Percentiles rank a stretch among this genome's conserved stretches.
Conservation (phyloP, 2,888 invertebrate species). For the Drosophila emarginata region DNA sequence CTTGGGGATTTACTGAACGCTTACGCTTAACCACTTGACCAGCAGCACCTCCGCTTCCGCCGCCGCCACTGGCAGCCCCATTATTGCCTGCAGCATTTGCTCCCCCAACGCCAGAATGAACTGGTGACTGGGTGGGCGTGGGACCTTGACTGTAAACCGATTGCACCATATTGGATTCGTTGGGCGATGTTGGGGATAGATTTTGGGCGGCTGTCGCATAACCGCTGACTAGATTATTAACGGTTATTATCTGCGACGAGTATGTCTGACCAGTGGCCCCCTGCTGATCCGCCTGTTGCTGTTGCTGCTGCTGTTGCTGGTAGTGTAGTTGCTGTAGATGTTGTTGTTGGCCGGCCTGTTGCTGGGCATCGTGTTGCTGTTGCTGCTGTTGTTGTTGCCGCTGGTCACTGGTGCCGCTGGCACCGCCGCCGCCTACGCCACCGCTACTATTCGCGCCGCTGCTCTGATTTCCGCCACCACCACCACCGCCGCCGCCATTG, state of each 20-base stretch:
- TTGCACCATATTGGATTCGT: conserved; percentile 84
- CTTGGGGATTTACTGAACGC: conserved; percentile 90
- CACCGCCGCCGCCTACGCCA: conserved; percentile 53
- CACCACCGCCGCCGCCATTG: conserved; percentile 80
- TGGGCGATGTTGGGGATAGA: conserved; percentile 84
- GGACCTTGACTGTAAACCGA: conserved; percentile 83
- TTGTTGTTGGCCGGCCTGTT: conserved; percentile 74
- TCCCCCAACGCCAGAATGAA: conserved; percentile 79
- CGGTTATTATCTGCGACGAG: conserved; percentile 82
- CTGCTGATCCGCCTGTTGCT: conserved; percentile 71
- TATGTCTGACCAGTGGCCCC: conserved; percentile 78
- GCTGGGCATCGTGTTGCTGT: conserved; percentile 70
- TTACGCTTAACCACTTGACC: conserved; percentile 85
- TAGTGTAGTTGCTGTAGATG: conserved; percentile 71
- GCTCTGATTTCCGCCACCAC: conserved; percentile 79
- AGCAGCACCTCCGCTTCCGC: conserved; percentile 44
- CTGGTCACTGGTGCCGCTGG: conserved; percentile 63
- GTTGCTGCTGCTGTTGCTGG: conserved; percentile 71
- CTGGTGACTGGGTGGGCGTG: conserved; percentile 82
- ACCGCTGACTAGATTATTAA: conserved; percentile 83
- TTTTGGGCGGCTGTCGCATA: conserved; percentile 83
- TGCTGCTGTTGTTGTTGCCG: conserved; percentile 69
- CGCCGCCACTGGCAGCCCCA: conserved; percentile 50
- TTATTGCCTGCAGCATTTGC: conserved; percentile 79
- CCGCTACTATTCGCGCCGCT: conserved; percentile 73